Base-by-base conservation (phyloP, 2,888 invertebrate genomes). In the Troides helena region DNA sequence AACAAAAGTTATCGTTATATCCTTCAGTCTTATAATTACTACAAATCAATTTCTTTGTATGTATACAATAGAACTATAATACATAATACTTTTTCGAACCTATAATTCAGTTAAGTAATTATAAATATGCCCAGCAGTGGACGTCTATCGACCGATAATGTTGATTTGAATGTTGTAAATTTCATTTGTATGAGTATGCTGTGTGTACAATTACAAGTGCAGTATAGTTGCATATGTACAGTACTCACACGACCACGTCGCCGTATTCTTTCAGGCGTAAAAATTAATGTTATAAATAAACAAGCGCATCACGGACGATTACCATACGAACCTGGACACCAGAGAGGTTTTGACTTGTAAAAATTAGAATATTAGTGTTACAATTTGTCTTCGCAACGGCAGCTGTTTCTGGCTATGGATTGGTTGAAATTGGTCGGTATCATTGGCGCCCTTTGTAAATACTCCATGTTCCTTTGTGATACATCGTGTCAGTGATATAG, bases 221-320 rank as follows among this genome's bases (percentile, higher is more conserved):
- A 61, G 46, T 50, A 57, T 25, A 39, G n/a, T 62, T 69, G 61
- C 69, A 68, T 69, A 74, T 70, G 65, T 73, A 73, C 67, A 65
- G 50, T 62, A 70, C 67, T 68, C 73, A 77, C 77, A 74, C 80
- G 78, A 78, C 77, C 80, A 78, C 70, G 72, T 73, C 69, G 72
- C 68, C 73, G 78, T 74, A 83, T 74, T 84, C 90, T 85, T 87
- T 93, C 90, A 90, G 89, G 85, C 93, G 92, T 93, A 88, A 93
- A 92, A 90, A 87, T 90, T 88, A 91, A 93, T 92, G 93, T 93
- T 93, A 93, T 93, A 93, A 92, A 93, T 92, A 85, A 82, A 84
- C 87, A 87, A 79, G 84, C 86, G 80, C 84, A 81, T 78, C 76
- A 81, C 82, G 76, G 81, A 81, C 83, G 83, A 90, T 90, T 87